phyloP scores from a whole-genome alignment of 1,140 invertebrate genomes.

The Drosophila watanabei region DNA sequence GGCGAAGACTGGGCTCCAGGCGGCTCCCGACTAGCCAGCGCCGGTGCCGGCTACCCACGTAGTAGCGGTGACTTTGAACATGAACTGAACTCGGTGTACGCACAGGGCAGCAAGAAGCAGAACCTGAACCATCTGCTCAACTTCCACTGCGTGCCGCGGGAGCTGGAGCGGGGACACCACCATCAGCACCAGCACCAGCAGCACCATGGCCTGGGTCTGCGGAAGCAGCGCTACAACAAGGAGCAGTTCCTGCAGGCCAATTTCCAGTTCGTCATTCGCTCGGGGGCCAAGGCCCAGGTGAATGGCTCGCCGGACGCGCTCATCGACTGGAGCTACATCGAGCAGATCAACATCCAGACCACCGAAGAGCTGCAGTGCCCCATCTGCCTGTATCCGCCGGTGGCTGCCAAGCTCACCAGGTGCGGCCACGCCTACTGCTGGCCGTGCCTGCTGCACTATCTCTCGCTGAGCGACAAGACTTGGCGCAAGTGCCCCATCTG shows the following conservation, averaged over 20 bases:
- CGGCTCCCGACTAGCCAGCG: slow-evolving; percentile 70
- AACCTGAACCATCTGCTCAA: slow-evolving; percentile 97
- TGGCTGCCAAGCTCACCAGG: slow-evolving; percentile 95
- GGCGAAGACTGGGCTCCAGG: slow-evolving; percentile 58
- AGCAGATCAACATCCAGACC: slow-evolving; percentile 93
- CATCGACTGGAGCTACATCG: slow-evolving; percentile 96
- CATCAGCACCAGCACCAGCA: slow-evolving; percentile 40
- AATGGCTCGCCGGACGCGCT: slow-evolving; percentile 92
- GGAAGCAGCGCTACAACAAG: slow-evolving; percentile 91
- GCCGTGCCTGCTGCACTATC: slow-evolving; percentile 97
- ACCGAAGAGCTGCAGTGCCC: slow-evolving; percentile 93
- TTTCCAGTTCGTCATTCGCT: slow-evolving; percentile 97
- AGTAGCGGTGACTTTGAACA: slow-evolving; percentile 86
- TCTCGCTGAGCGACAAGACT: slow-evolving; percentile 92
- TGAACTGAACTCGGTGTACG: slow-evolving; percentile 93
- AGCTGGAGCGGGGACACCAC: slow-evolving; percentile 84
- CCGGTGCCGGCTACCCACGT: slow-evolving; percentile 57
- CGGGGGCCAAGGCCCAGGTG: slow-evolving; percentile 90
- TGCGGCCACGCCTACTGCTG: slow-evolving; percentile 99
- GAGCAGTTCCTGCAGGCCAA: slow-evolving; percentile 97
- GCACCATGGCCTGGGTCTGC: slow-evolving; percentile 60
- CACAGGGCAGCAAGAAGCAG: slow-evolving; percentile 94
- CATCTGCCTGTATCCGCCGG: slow-evolving; percentile 94
- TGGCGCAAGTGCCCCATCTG: slow-evolving; percentile 95
- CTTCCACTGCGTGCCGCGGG: slow-evolving; percentile 90